Conservation (phyloP, 2,888 invertebrate species). For the Criorhina ranunculi region DNA sequence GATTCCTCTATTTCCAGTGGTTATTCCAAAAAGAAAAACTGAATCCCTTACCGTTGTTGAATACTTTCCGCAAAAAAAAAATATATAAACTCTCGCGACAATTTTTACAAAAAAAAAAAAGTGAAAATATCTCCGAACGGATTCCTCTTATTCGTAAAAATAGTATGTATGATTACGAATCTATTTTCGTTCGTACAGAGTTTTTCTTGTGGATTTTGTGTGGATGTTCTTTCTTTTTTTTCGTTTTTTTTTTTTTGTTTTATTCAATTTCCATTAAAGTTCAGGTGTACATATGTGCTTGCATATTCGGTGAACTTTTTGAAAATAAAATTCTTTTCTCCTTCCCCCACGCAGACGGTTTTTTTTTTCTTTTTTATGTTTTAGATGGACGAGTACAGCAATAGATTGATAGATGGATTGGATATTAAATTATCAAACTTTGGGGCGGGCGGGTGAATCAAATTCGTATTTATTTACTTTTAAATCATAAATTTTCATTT, state of each 20-base stretch:
- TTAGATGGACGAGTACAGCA: conserved; percentile 72
- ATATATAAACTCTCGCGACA: conserved; percentile 42
- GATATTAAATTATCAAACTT: conserved; percentile 2
- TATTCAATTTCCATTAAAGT: conserved; percentile 68
- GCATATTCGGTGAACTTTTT: conserved; percentile 66
- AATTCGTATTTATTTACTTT: conserved; percentile 65
- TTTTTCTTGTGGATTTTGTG: conserved; percentile 54
- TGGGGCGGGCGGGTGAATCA: conserved; percentile 44
- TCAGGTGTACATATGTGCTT: conserved; percentile 67
- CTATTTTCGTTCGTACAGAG: conserved; percentile 71
- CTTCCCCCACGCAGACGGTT: conserved; percentile 12
- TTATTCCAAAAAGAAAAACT: conserved; percentile 36
- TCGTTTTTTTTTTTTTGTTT: conserved; percentile 31
- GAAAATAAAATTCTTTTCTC: conserved; percentile 11
- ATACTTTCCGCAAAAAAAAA: conserved; percentile 52
- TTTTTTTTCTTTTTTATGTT: background rate
- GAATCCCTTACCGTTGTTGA: conserved; percentile 33
- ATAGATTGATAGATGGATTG: conserved; percentile 12
- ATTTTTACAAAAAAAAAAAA: conserved; percentile 55
- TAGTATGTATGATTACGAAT: conserved; percentile 72
- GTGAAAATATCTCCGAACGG: conserved; percentile 60
- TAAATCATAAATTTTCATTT: conserved; percentile 41
- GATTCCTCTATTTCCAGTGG: conserved; percentile 26
- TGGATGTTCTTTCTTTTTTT: conserved; percentile 43
- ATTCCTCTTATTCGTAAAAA: conserved; percentile 73